Conservation (phyloP, 2,797 vertebrate genomes). For the Chelonia mydas region DNA sequence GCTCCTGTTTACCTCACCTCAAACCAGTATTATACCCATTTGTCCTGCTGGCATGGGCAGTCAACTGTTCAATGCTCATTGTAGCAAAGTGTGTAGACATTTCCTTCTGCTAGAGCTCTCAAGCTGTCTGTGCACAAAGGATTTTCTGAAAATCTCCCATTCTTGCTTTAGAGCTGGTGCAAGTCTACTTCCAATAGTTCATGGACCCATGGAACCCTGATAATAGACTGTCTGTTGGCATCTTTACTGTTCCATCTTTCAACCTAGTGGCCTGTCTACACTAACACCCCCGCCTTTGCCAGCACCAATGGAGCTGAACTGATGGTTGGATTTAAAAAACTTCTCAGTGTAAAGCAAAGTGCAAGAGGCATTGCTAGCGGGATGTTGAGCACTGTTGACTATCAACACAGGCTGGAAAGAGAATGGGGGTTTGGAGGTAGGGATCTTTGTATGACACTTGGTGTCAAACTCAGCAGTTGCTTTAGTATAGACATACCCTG, state of each 20-base stretch:
- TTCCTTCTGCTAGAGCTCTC: not conserved
- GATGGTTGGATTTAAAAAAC: not conserved
- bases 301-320: not conserved
- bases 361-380: not conserved
- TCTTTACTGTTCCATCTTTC: not conserved
- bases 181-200: not conserved
- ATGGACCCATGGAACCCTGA: not conserved
- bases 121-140: not conserved
- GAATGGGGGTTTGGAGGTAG: not conserved
- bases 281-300: not conserved
- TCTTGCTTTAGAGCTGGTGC: not conserved
- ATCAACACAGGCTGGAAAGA: not conserved
- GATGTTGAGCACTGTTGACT: not conserved
- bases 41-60: not conserved
- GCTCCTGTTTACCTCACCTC: not conserved
- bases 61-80: not conserved
- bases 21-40: not conserved
- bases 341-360: not conserved
- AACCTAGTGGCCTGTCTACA: not conserved
- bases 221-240: not conserved
- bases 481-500: not conserved
- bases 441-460: not conserved
- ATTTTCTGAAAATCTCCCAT: conserved; percentile 7
- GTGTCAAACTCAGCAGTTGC: not conserved
- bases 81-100: not conserved